Evolutionary conservation across 2,888 invertebrate species (phyloP).

Genomic region (Electrophaes corylata): DNA sequence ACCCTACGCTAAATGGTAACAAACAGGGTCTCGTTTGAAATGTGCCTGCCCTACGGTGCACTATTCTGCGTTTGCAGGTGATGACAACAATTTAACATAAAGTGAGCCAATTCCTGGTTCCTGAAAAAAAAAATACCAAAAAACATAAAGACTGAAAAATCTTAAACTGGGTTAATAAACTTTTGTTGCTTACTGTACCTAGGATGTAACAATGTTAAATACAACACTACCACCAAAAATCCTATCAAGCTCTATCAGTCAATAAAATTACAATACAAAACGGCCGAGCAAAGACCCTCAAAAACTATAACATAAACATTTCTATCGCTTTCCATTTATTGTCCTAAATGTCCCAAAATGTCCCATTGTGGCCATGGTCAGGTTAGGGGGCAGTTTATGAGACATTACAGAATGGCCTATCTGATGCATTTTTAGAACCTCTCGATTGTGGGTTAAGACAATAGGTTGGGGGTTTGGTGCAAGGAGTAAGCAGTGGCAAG

Average conservation of each 20-base stretch:
- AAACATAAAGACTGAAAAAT: no score
- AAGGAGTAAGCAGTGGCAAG: conserved; percentile 36
- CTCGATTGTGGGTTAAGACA: conserved; percentile 78
- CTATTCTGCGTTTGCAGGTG: no score
- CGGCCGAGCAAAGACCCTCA: conserved; percentile 14
- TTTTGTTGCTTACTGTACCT: no score
- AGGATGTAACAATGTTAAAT: not conserved
- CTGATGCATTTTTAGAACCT: conserved; percentile 72
- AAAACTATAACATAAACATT: conserved; percentile 39
- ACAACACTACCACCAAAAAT: not conserved
- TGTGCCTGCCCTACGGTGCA: no score
- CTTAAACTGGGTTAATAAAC: no score
- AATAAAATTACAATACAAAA: conserved; percentile 30
- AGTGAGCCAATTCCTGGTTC: no score
- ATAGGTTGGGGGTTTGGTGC: conserved; percentile 53
- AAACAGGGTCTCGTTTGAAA: no score
- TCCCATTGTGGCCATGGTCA: conserved; percentile 18
- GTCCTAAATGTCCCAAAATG: conserved; percentile 17
- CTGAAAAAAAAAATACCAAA: no score
- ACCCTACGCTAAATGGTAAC: no score
- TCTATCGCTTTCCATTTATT: conserved; percentile 36
- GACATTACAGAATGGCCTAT: conserved; percentile 65
- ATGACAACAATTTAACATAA: no score
- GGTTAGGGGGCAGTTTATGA: conserved; percentile 72
- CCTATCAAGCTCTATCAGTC: conserved; percentile 14